Percentiles rank a stretch among this genome's conserved stretches.
These are phyloP conservation scores for Julus scanicus DNA, from an alignment of 2,888 invertebrate genomes.

Conservation along the genomic window DNA sequence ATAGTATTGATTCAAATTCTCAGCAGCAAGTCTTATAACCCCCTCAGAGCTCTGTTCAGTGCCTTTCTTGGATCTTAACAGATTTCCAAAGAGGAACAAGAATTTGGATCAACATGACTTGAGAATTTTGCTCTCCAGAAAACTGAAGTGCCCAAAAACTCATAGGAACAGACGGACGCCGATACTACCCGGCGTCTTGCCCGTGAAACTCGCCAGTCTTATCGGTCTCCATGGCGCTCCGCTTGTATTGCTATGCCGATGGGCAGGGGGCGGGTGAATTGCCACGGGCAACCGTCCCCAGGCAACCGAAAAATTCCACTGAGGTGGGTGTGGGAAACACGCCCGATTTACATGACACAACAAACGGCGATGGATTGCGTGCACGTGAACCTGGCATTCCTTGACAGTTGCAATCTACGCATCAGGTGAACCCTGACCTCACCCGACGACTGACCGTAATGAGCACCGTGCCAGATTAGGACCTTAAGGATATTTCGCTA, in stretches of 20 bases:
- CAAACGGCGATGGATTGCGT: neutral
- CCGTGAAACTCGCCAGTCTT: neutral
- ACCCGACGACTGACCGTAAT: too few relatives aligned
- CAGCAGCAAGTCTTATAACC: neutral
- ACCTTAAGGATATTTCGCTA: too few relatives aligned
- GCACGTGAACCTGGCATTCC: neutral
- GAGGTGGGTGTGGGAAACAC: conserved; percentile 10
- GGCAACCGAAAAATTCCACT: conserved; percentile 30
- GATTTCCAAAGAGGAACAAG: neutral
- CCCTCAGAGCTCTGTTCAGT: neutral
- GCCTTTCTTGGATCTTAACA: neutral
- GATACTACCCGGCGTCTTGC: neutral
- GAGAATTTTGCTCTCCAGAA: neutral
- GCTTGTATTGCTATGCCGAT: neutral
- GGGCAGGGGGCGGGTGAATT: conserved; percentile 14
- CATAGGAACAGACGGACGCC: neutral
- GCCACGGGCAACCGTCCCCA: conserved; percentile 13
- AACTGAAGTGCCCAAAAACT: neutral
- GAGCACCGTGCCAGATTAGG: too few relatives aligned
- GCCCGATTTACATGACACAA: neutral
- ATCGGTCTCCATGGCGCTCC: neutral
- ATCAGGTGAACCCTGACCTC: neutral
- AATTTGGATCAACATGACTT: neutral
- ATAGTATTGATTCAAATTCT: neutral
- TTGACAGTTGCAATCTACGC: neutral